Percentiles rank a stretch among this genome's conserved stretches.
Conservation (phyloP, 2,113 vertebrate species). For the Ariopsis seemanni region DNA sequence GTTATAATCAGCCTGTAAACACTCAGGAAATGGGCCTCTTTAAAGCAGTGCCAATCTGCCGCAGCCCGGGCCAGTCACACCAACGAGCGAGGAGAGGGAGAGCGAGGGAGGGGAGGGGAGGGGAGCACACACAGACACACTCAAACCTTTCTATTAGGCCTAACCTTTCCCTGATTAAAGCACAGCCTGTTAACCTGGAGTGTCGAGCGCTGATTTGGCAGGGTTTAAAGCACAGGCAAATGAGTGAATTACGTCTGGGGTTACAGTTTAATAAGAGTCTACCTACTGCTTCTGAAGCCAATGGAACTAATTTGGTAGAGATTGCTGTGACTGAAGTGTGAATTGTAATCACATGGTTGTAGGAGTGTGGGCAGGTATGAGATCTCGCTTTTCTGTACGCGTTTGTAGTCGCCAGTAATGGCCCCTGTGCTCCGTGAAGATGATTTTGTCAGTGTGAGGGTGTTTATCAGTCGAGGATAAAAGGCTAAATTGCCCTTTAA, state of each 20-base stretch:
- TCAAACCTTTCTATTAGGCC: slow-evolving; percentile 56
- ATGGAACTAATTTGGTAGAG: slow-evolving; percentile 79
- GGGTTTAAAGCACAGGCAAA: slow-evolving; percentile 66
- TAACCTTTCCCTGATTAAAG: slow-evolving; percentile 66
- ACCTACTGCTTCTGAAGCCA: slow-evolving; percentile 77
- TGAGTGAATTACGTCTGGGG: slow-evolving; percentile 67
- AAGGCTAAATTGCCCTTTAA: slow-evolving; percentile 55
- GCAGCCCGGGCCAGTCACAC: slow-evolving; percentile 49
- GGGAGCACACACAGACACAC: slow-evolving; percentile 35
- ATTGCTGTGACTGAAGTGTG: slow-evolving; percentile 78
- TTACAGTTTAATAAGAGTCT: slow-evolving; percentile 79
- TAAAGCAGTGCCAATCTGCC: slow-evolving; percentile 59
- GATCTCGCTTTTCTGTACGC: slow-evolving; percentile 39
- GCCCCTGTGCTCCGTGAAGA: slow-evolving; percentile 46
- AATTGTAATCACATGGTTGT: slow-evolving; percentile 71
- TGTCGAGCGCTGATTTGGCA: slow-evolving; percentile 69
- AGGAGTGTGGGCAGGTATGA: slow-evolving; percentile 63
- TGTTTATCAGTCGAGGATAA: slow-evolving; percentile 54
- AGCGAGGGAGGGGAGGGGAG: slow-evolving; percentile 20
- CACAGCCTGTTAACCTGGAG: slow-evolving; percentile 68
- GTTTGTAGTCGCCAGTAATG: slow-evolving; percentile 51
- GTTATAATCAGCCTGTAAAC: slow-evolving; percentile 84
- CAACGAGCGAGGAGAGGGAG: slow-evolving; percentile 33
- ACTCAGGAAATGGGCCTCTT: slow-evolving; percentile 67
- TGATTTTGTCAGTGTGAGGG: slow-evolving; percentile 49